These are phyloP conservation scores for Bombus ignitus DNA, from an alignment of 1,140 invertebrate species.

Conservation along the genomic window DNA sequence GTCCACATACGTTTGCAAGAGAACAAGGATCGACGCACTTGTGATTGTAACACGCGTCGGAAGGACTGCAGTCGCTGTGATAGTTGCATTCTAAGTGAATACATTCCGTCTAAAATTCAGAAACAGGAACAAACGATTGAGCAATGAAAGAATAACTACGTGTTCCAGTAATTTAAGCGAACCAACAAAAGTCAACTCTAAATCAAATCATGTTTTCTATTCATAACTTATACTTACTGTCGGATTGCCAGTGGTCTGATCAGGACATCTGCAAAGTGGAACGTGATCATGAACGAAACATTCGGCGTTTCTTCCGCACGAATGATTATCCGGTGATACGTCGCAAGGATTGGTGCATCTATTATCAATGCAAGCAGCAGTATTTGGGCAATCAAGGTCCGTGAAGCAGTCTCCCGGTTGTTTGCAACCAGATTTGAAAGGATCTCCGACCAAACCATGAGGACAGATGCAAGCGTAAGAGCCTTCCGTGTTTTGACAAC, in stretches of 20 bases:
- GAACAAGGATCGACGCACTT: constrained; percentile 92
- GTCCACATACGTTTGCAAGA: constrained; percentile 91
- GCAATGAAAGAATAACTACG: too few relatives aligned
- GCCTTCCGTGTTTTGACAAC: constrained; percentile 90
- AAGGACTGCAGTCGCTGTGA: constrained; percentile 88
- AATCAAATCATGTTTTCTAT: not conserved
- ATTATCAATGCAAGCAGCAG: constrained; percentile 90
- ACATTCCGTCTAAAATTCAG: constrained; percentile 83
- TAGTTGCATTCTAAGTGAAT: constrained; percentile 89
- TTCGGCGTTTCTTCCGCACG: constrained; percentile 89
- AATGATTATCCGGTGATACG: constrained; percentile 77
- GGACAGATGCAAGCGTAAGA: constrained; percentile 90
- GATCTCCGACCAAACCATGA: constrained; percentile 91
- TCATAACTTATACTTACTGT: constrained; percentile 71
- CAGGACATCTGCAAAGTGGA: constrained; percentile 89
- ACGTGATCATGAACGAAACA: constrained; percentile 87
- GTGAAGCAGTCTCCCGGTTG: constrained; percentile 91
- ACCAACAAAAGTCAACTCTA: not conserved
- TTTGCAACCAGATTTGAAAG: constrained; percentile 86
- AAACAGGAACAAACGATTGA: not conserved
- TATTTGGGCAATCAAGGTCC: constrained; percentile 90
- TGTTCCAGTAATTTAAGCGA: too few relatives aligned
- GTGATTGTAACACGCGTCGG: constrained; percentile 90
- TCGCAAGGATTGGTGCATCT: constrained; percentile 92
- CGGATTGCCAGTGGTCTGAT: constrained; percentile 90